Base-by-base conservation (phyloP, 2,888 invertebrate genomes). In the Dynastes tityus region DNA sequence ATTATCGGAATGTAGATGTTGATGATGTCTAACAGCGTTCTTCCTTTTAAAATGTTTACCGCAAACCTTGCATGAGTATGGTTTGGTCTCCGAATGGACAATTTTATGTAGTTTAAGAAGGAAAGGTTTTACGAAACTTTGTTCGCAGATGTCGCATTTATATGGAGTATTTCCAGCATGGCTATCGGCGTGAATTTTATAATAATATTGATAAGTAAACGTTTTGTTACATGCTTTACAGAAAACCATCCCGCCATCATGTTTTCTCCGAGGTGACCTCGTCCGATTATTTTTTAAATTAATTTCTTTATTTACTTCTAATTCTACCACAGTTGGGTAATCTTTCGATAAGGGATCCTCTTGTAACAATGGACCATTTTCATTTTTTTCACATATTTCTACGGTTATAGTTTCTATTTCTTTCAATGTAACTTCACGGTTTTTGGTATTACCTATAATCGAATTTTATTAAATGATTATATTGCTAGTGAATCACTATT, bases 191-290 rank as follows among this genome's bases (percentile, higher is more conserved):
- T 70, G 70, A 29, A 53, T 55, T 55, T 53, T 55, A n/a, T n/a
- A 55, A 53, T 70, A 70, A 55, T 53, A 32, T 4, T 37, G 55
- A 70, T 53, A 70, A 29, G n/a, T 32, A 55, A 70, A 70, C 2
- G 70, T 27, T 55, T 32, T 29, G 13, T 70, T 70, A 32, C 70
- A 70, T 13, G n/a, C 32, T 32, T 53, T 29, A 32, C 70, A 70
- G 55, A 55, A 70, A 11, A 70, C 53, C 3, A 29, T 11, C 29
- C 29, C n/a, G 2, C 51, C n/a, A 13, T 53, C n/a, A 5, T 16
- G 13, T 3, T 53, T 16, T n/a, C n/a, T 53, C 2, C 4, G 37
- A 37, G 37, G 3, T 3, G 6, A 37, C 3, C 6, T 3, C 37
- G 6, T 22, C 22, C 22, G 22, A 22, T 22, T 22, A 22, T 22